Conservation (phyloP, 2,797 vertebrate genomes). For the Phataginus tetradactyla region DNA sequence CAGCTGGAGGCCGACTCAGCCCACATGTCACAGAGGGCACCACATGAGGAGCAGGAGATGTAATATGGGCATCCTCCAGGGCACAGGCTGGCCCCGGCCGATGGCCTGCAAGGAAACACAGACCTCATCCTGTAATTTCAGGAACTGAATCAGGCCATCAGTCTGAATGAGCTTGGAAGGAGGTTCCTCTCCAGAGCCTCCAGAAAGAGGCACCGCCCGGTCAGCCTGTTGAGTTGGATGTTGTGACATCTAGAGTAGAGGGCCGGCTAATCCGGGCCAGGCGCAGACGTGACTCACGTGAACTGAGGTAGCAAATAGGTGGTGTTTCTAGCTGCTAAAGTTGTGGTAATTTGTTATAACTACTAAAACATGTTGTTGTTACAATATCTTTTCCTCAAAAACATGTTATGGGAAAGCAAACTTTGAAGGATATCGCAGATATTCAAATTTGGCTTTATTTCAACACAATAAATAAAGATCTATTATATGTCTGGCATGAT, state of each 20-base stretch:
- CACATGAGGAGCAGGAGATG: background rate
- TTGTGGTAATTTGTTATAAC: background rate
- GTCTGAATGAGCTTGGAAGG: background rate
- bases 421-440: background rate
- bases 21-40: background rate
- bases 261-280: background rate
- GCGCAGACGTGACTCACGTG: background rate
- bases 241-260: background rate
- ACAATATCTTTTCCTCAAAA: background rate
- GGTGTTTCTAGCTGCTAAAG: background rate
- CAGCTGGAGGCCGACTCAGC: background rate
- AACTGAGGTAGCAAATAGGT: background rate
- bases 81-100: background rate
- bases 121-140: background rate
- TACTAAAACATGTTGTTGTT: background rate
- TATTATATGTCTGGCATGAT: background rate
- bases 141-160: background rate
- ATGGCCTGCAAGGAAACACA: background rate
- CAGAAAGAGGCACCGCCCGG: background rate
- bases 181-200: background rate
- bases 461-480: background rate
- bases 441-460: background rate
- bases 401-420: background rate
- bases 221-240: background rate
- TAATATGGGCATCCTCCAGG: accelerated